Conservation (phyloP, 2,113 vertebrate genomes). For the Regulus satrapa region DNA sequence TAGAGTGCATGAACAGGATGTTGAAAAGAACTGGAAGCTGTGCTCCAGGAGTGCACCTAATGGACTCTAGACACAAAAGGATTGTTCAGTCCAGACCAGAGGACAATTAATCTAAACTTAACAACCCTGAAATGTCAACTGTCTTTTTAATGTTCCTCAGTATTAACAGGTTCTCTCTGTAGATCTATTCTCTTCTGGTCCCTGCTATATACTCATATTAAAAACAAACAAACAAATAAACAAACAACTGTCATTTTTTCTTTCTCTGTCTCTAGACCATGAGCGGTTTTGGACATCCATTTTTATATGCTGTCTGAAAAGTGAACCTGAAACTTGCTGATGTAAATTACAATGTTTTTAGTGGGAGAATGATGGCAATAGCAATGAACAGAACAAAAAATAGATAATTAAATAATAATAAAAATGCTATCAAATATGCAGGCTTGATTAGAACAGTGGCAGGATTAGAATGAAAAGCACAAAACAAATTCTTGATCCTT, state of each 20-base stretch:
- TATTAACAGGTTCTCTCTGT: background rate
- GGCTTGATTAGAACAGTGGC: background rate
- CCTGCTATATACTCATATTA: background rate
- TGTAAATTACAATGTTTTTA: background rate
- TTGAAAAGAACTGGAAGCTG: background rate
- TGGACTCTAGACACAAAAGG: background rate
- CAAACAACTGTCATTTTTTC: background rate
- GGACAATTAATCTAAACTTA: background rate
- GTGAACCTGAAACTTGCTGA: background rate
- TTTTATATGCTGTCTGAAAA: background rate
- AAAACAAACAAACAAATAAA: background rate
- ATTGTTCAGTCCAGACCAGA: background rate
- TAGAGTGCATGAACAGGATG: background rate
- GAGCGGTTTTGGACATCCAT: background rate
- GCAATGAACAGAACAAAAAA: background rate
- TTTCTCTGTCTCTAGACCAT: background rate
- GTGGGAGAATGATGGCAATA: background rate
- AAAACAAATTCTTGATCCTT: background rate
- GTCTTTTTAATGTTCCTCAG: background rate
- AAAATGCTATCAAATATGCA: background rate
- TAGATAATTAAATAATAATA: background rate
- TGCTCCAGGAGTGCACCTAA: background rate
- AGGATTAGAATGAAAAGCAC: background rate
- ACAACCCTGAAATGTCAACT: background rate
- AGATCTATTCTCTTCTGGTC: background rate